Conservation (phyloP, 2,113 vertebrate genomes). For the Spizaetus ornatus region DNA sequence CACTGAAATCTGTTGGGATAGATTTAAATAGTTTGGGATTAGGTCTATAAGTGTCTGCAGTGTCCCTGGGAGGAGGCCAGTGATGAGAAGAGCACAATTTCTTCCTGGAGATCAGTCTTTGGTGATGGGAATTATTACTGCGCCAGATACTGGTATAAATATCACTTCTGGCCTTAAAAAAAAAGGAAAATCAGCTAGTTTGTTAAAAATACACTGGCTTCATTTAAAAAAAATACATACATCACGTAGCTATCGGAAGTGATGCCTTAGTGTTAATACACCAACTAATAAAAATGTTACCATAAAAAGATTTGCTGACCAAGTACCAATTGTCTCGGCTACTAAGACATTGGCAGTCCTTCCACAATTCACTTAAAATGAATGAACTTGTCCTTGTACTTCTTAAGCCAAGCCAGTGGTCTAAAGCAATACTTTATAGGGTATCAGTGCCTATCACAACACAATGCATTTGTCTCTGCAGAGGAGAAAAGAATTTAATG, state of each 20-base stretch:
- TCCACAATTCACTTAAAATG: conserved; percentile 19
- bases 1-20: neutral
- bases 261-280: neutral
- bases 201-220: neutral
- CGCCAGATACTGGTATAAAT: neutral
- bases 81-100: neutral
- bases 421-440: neutral
- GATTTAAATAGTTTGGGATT: neutral
- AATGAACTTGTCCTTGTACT: neutral
- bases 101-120: neutral
- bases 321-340: neutral
- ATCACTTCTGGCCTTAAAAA: neutral
- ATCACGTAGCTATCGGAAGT: neutral
- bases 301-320: conserved; percentile 22
- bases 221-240: neutral
- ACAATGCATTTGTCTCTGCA: neutral
- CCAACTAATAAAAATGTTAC: neutral
- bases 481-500: neutral
- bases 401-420: neutral
- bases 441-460: neutral
- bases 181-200: neutral
- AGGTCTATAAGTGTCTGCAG: neutral
- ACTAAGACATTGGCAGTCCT: conserved; percentile 15
- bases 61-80: neutral
- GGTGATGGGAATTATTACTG: neutral